Percentiles rank a stretch among this genome's conserved stretches.
Evolutionary conservation across 1,140 invertebrate species (phyloP).

Genomic region (Aphis craccivora): DNA sequence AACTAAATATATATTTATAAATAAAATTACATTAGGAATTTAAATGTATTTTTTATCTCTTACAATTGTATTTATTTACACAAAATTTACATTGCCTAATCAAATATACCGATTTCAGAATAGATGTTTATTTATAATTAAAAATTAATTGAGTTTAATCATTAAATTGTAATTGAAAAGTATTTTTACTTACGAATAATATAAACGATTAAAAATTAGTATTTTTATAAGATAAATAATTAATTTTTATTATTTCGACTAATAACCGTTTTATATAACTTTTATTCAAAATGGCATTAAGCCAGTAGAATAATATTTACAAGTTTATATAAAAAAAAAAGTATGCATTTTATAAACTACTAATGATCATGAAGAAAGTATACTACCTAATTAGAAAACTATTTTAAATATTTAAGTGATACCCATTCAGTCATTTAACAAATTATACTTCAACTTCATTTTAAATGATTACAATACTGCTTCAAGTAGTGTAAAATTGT

Average conservation of each 20-base stretch:
- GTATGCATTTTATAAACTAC: neutral
- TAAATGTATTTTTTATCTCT: neutral
- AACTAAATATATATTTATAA: neutral
- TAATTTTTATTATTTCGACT: neutral
- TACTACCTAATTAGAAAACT: neutral
- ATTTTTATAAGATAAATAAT: too few species aligned
- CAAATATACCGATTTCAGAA: neutral
- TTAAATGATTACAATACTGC: neutral
- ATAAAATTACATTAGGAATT: neutral
- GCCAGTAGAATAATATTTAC: too few species aligned
- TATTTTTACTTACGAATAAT: neutral
- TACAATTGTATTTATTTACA: neutral
- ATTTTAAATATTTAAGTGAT: neutral
- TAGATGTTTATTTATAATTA: neutral
- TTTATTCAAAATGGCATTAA: neutral
- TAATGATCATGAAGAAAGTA: neutral
- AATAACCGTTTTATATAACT: neutral
- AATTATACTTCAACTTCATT: neutral
- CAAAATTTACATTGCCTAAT: neutral
- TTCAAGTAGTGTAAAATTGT: neutral
- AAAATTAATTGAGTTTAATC: neutral
- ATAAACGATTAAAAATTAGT: neutral
- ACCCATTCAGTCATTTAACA: neutral
- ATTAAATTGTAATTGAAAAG: neutral
- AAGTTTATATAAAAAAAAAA: neutral